A percentile compares a stretch with the other conserved stretches of the same genome.
Conservation (phyloP, 2,888 invertebrate genomes). For the Ophonus ardosiacus region DNA sequence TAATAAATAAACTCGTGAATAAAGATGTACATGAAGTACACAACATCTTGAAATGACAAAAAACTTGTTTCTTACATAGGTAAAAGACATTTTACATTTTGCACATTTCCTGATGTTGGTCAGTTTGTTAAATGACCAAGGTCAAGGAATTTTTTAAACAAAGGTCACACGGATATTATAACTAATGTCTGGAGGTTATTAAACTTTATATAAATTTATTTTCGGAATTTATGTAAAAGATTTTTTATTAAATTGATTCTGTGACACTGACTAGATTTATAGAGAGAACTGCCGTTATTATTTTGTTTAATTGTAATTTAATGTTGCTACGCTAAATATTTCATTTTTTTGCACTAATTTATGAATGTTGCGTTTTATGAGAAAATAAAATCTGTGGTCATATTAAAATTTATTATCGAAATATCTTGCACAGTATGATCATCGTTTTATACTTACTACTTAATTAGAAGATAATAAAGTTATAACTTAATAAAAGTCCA, state of each 20-base stretch:
- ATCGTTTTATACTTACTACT: background rate
- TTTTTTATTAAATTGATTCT: background rate
- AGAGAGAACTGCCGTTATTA: background rate
- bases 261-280: background rate
- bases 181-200: conserved; percentile 3
- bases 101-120: conserved; percentile 23
- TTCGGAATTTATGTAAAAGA: background rate
- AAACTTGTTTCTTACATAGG: background rate
- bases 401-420: conserved; percentile 32
- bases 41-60: background rate
- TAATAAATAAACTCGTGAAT: conserved; percentile 19
- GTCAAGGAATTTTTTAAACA: background rate
- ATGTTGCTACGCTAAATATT: background rate
- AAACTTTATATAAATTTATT: background rate
- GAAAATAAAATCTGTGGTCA: background rate
- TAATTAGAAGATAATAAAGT: conserved; percentile 37
- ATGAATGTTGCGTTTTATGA: conserved; percentile 29
- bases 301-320: conserved; percentile 27
- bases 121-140: conserved; percentile 33
- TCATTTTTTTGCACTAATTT: conserved; percentile 6
- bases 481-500: conserved; percentile 25
- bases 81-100: conserved; percentile 7
- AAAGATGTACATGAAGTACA: background rate
- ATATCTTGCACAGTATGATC: conserved; percentile 26
- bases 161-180: background rate